phyloP scores from a whole-genome alignment of 2,888 invertebrate genomes.

The Prosopocoilus inquinatus region DNA sequence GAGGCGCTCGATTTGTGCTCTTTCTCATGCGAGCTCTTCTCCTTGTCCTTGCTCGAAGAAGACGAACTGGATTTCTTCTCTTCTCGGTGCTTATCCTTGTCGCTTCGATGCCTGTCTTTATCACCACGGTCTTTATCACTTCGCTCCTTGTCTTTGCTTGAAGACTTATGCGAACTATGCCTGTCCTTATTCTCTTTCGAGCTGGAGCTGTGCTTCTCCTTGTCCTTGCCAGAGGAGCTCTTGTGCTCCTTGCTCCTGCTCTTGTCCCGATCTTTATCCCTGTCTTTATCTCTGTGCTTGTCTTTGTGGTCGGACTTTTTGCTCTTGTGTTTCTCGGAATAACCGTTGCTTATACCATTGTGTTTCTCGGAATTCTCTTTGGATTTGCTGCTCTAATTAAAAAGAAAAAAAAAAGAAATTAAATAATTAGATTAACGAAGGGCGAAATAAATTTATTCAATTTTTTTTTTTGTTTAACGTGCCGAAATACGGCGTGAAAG shows the following conservation, averaged over 20 bases:
- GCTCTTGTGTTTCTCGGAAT: slow-evolving; percentile 56
- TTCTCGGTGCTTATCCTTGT: slow-evolving; percentile 46
- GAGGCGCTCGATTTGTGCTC: slow-evolving; percentile 39
- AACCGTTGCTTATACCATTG: slow-evolving; percentile 81
- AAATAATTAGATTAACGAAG: slow-evolving; percentile 13
- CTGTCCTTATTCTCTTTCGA: slow-evolving; percentile 41
- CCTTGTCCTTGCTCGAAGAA: slow-evolving; percentile 34
- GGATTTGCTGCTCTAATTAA: slow-evolving; percentile 25
- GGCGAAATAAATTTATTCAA: background rate
- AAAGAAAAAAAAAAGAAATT: slow-evolving; percentile 19
- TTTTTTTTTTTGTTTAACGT: no score
- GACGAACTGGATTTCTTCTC: slow-evolving; percentile 48
- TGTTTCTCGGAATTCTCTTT: slow-evolving; percentile 41
- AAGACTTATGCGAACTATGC: slow-evolving; percentile 50
- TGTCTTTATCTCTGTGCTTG: slow-evolving; percentile 67
- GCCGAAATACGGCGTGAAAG: background rate
- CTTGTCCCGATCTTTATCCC: slow-evolving; percentile 58
- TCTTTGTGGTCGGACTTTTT: slow-evolving; percentile 63
- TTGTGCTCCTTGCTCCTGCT: slow-evolving; percentile 62
- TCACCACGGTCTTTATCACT: slow-evolving; percentile 51
- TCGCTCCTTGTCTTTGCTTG: slow-evolving; percentile 48
- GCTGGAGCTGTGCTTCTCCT: slow-evolving; percentile 42
- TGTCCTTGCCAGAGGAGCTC: slow-evolving; percentile 59
- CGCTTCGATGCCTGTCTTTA: slow-evolving; percentile 21
- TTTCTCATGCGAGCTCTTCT: slow-evolving; percentile 48